Conservation (phyloP, 2,797 vertebrate genomes). For the Enteromius paludinosus region DNA sequence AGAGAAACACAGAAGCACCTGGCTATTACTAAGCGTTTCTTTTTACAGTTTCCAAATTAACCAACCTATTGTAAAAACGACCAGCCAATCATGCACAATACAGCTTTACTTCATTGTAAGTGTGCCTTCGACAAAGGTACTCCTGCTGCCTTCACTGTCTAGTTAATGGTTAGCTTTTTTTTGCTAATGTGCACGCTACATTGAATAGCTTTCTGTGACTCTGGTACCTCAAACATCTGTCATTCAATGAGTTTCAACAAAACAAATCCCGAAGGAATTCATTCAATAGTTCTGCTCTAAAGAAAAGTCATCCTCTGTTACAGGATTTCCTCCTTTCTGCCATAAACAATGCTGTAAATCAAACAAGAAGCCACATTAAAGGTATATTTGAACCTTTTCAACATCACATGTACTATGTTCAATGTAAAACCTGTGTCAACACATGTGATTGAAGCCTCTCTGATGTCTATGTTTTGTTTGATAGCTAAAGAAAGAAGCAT, state of each 20-base stretch:
- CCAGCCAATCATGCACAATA: conserved; percentile 1
- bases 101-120: conserved; percentile 1
- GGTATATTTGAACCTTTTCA: background rate
- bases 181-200: conserved; percentile 28
- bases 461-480: conserved; percentile 16
- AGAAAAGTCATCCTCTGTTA: conserved; percentile 33
- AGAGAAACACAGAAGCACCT: background rate
- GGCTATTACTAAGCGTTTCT: background rate
- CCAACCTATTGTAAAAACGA: background rate
- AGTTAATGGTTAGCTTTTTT: conserved; percentile 39
- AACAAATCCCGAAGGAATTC: conserved; percentile 41
- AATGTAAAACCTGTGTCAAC: conserved; percentile 37
- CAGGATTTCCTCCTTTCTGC: conserved; percentile 38
- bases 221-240: conserved; percentile 46
- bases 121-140: conserved; percentile 11
- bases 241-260: conserved; percentile 44
- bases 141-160: background rate
- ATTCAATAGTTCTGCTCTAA: conserved; percentile 43
- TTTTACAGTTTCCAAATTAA: background rate
- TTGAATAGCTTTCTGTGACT: conserved; percentile 18
- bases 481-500: background rate
- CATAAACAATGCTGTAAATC: conserved; percentile 37
- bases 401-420: background rate
- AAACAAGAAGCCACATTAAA: conserved; percentile 48
- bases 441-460: background rate